Evolutionary conservation across 92 coral and sea anemone species (phyloP).

Genomic region (Porites divaricata): DNA sequence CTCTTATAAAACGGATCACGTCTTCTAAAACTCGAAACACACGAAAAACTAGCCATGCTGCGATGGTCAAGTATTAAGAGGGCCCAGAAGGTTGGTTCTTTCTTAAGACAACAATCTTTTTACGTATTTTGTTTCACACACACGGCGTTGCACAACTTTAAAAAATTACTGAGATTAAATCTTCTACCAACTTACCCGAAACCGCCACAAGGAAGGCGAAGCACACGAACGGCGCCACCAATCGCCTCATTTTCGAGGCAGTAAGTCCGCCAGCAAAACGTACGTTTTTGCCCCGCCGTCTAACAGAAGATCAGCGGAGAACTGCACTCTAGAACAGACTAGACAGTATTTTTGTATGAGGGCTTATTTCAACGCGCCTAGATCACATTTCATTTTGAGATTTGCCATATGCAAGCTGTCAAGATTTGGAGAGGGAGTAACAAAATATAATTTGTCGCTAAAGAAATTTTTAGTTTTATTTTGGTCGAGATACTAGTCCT

Average conservation of each 20-base stretch:
- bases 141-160: too few species aligned
- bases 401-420: not conserved
- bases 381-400: constrained; percentile 30
- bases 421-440: not conserved
- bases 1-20: not conserved
- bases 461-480: too few species aligned
- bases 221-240: constrained; percentile 14
- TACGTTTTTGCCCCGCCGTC: not conserved
- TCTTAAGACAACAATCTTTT: not conserved
- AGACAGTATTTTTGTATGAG: not conserved
- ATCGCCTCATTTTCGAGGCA: constrained; percentile 41
- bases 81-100: not conserved
- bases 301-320: not conserved
- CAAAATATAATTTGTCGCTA: not conserved
- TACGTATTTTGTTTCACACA: not conserved
- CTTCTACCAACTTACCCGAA: constrained; percentile 11
- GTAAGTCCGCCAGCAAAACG: not conserved
- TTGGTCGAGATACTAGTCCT: too few species aligned
- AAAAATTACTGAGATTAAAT: not conserved
- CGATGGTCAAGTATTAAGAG: not conserved
- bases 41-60: not conserved
- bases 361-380: not conserved
- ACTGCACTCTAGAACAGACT: constrained; percentile 7
- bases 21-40: not conserved
- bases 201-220: not conserved